phyloP scores from a whole-genome alignment of 2,888 invertebrate species.

The Tetragonula carbonaria region DNA sequence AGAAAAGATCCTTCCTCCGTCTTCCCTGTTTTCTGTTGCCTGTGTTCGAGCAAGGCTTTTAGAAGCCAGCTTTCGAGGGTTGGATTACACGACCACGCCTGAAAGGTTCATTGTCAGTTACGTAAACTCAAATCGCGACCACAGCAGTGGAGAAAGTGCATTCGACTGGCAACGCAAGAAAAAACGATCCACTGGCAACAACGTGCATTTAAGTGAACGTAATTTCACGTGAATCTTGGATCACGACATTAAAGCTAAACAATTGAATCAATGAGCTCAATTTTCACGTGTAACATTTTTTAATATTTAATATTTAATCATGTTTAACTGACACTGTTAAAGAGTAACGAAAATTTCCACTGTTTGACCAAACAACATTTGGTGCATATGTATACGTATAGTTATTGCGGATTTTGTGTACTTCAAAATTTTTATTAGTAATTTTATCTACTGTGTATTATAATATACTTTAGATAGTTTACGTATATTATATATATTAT shows the following conservation, averaged over 20 bases:
- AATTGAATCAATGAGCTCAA: no score
- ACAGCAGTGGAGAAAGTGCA: conserved; percentile 75
- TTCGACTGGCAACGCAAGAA: conserved; percentile 50
- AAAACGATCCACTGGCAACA: conserved; percentile 2
- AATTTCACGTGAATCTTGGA: conserved; percentile 9
- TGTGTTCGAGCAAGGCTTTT: background rate
- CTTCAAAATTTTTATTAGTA: no score
- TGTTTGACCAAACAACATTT: no score
- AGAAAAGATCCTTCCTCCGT: background rate
- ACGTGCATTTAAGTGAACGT: conserved; percentile 12
- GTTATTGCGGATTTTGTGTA: no score
- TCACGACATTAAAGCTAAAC: background rate
- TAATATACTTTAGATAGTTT: no score
- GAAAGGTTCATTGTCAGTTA: conserved; percentile 82
- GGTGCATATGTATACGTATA: no score
- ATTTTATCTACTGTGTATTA: no score
- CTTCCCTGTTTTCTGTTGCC: background rate
- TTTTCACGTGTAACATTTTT: background rate
- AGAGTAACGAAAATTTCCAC: no score
- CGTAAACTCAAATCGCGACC: conserved; percentile 71
- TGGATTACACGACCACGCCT: conserved; percentile 42
- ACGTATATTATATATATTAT: no score
- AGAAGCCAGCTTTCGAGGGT: conserved; percentile 11
- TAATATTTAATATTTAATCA: no score
- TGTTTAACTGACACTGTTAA: no score